These are phyloP conservation scores for Phymorhynchus buccinoides DNA, from an alignment of 1,140 invertebrate species.

Conservation along the genomic window DNA sequence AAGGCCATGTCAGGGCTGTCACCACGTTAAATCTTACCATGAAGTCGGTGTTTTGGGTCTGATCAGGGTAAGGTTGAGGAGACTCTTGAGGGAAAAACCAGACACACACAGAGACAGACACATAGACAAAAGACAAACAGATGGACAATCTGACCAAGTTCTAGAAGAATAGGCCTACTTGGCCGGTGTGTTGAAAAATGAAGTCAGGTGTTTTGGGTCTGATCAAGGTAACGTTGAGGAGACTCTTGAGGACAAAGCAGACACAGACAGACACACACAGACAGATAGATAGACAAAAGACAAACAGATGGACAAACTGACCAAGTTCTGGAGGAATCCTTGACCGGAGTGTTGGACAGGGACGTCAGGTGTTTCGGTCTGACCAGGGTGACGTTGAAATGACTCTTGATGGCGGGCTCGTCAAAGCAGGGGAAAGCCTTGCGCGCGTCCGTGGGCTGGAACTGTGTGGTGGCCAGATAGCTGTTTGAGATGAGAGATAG, in stretches of 20 bases:
- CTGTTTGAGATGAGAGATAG: constrained; percentile 58
- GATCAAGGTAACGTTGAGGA: constrained; percentile 84
- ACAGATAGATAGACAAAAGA: background rate
- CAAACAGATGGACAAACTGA: constrained; percentile 25
- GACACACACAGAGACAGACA: no score
- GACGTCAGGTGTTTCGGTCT: no score
- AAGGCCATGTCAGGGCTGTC: no score
- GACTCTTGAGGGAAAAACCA: no score
- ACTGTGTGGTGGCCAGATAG: constrained; percentile 79
- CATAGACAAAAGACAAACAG: no score
- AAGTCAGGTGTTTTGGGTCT: constrained; percentile 78
- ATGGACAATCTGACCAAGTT: no score
- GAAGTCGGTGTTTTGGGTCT: no score
- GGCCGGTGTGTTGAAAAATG: no score
- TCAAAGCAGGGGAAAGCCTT: constrained; percentile 96
- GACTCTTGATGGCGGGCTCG: constrained; percentile 91
- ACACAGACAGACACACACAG: background rate
- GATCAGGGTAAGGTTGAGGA: no score
- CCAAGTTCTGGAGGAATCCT: constrained; percentile 30
- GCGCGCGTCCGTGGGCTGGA: constrained; percentile 89
- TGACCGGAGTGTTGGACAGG: constrained; percentile 42
- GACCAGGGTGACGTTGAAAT: constrained; percentile 84
- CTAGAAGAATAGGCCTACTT: no score
- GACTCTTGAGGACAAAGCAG: no score
- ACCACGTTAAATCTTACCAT: no score